Evolutionary conservation across 2,113 vertebrate species (phyloP).

Genomic region (Ovis aries): ARS-UI_Ramb_v3.0 NC_056055.1:165713001-165713500

Average conservation of each 20-base stretch:
- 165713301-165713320: not conserved
- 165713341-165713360: not conserved
- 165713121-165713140: not conserved
- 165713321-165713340: not conserved
- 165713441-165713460: slow-evolving; percentile 19
- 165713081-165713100: not conserved
- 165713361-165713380: not conserved
- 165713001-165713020: not conserved
- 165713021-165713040: not conserved
- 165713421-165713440: not conserved
- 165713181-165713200: not conserved
- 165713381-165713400: slow-evolving; percentile 25
- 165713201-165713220: not conserved
- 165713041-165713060: not conserved
- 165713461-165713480: slow-evolving; percentile 19
- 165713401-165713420: slow-evolving; percentile 10
- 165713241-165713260: not conserved
- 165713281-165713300: not conserved
- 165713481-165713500: not conserved
- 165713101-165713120: not conserved
- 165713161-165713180: not conserved
- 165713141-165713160: not conserved
- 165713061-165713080: not conserved
- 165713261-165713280: not conserved
- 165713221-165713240: not conserved